These are phyloP conservation scores for Pseudolaguvia tuberculata DNA, from an alignment of 2,113 vertebrate genomes.

Conservation along the genomic window DNA sequence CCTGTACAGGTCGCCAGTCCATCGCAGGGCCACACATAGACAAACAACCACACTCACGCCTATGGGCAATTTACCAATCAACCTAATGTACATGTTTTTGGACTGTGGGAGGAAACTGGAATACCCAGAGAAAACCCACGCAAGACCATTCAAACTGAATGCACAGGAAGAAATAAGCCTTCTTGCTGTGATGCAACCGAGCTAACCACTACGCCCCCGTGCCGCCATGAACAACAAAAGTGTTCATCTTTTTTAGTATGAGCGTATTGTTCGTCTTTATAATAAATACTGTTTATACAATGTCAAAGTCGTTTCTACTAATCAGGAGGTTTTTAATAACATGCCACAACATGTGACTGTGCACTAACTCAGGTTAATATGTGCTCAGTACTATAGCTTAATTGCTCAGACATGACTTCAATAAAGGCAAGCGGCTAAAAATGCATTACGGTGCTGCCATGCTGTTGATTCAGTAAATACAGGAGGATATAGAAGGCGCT, in stretches of 20 bases:
- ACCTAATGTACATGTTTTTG: no score
- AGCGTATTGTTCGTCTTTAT: background rate
- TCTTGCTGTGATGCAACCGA: no score
- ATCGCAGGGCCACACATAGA: no score
- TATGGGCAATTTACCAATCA: no score
- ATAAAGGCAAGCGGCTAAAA: background rate
- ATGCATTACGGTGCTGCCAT: constrained; percentile 38
- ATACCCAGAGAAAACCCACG: no score
- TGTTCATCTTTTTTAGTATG: background rate
- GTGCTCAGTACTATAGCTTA: background rate
- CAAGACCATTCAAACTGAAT: no score
- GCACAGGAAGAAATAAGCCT: no score
- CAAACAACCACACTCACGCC: no score
- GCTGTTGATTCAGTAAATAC: constrained; percentile 36
- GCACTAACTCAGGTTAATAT: background rate
- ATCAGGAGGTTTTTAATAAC: background rate
- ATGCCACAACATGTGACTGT: background rate
- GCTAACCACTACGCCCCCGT: no score
- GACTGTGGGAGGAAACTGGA: no score
- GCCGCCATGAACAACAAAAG: no score
- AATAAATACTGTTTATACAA: constrained; percentile 9
- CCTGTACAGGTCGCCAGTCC: no score
- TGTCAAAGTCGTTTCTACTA: background rate
- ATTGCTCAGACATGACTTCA: constrained; percentile 12
- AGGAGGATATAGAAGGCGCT: constrained; percentile 33